A percentile compares a stretch with the other conserved stretches of the same genome.
These are phyloP conservation scores for Sinella curviseta DNA, from an alignment of 1,140 invertebrate species.

Conservation along the genomic window DNA sequence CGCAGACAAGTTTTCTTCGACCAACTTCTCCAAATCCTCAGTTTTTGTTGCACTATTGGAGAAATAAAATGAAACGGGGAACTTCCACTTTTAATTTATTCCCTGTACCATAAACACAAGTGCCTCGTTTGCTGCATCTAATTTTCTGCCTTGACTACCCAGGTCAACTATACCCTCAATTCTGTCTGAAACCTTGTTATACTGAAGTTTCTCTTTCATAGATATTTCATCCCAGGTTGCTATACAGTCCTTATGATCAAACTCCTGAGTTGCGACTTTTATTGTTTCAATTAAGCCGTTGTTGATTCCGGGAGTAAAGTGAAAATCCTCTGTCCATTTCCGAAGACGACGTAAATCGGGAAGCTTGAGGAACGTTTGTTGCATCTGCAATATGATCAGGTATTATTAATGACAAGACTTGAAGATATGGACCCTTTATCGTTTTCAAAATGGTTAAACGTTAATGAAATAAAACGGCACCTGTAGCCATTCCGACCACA, in stretches of 20 bases:
- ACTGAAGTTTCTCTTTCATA: background rate
- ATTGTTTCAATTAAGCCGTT: background rate
- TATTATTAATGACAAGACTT: background rate
- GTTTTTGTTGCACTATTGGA: background rate
- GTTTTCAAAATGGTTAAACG: background rate
- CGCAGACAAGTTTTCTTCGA: background rate
- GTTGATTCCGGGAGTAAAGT: background rate
- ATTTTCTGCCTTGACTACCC: background rate
- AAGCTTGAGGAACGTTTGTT: background rate
- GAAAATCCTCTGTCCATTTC: background rate
- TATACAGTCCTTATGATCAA: background rate
- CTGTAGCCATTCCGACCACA: background rate
- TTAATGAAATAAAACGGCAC: background rate
- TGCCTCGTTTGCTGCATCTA: slow-evolving; percentile 6
- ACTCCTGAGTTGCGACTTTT: no score
- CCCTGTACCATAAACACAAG: slow-evolving; percentile 24
- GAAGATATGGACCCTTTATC: background rate
- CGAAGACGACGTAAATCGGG: background rate
- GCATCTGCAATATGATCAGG: background rate
- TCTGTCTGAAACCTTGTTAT: slow-evolving; percentile 4
- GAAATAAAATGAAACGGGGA: slow-evolving; percentile 11
- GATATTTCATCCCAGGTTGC: slow-evolving; percentile 12
- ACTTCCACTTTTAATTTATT: background rate
- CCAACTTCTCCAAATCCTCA: background rate
- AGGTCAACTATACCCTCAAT: background rate